A percentile compares a stretch with the other conserved stretches of the same genome.
Evolutionary conservation across 2,888 invertebrate genomes (phyloP).

Genomic region (Hirtodrosophila trivittata): DNA sequence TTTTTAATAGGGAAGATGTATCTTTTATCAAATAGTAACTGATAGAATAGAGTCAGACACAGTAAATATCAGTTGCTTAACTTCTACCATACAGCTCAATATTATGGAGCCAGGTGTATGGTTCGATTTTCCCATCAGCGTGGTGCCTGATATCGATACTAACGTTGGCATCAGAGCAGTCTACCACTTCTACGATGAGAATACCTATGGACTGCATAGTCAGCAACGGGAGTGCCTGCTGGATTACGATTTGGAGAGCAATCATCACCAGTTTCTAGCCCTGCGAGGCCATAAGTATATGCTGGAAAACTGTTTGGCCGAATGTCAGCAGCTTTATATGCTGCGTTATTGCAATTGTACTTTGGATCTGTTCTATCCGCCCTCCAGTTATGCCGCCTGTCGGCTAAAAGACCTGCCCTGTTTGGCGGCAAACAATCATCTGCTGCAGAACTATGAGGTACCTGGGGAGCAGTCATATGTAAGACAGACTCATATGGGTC

Average conservation of each 20-base stretch:
- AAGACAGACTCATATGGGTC: constrained; percentile 51
- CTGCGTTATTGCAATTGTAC: constrained; percentile 79
- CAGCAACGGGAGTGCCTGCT: constrained; percentile 69
- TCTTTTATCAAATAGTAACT: background rate
- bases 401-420: constrained; percentile 74
- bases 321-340: constrained; percentile 77
- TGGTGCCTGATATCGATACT: constrained; percentile 58
- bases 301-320: constrained; percentile 75
- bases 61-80: no score
- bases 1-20: no score
- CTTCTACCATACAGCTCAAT: constrained; percentile 49
- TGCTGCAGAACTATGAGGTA: constrained; percentile 59
- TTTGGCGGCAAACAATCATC: constrained; percentile 66
- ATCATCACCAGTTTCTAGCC: constrained; percentile 41
- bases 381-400: constrained; percentile 67
- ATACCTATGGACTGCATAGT: constrained; percentile 56
- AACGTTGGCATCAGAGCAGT: constrained; percentile 63
- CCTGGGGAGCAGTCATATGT: constrained; percentile 68
- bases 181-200: constrained; percentile 64
- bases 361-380: constrained; percentile 78
- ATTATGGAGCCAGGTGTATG: constrained; percentile 72
- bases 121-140: constrained; percentile 51
- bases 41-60: no score
- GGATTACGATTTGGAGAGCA: constrained; percentile 64
- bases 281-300: constrained; percentile 74